These are phyloP conservation scores for Melopsittacus undulatus DNA, from an alignment of 2,797 vertebrate species.

Conservation along the genomic window DNA sequence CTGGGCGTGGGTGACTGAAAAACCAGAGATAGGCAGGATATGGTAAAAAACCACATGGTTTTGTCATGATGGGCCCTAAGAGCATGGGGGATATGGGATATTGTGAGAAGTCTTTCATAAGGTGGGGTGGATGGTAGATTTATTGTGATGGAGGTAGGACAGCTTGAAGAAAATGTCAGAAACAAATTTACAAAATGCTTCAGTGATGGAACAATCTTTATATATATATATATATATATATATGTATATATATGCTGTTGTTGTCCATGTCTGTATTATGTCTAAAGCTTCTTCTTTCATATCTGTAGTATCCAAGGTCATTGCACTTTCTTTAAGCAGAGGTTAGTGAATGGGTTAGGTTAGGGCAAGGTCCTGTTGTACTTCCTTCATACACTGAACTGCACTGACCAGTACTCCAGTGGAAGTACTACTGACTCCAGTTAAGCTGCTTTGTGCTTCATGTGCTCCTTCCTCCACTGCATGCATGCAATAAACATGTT, in stretches of 20 bases:
- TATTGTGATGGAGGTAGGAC: not conserved
- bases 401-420: not conserved
- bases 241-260: too few species aligned
- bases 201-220: not conserved
- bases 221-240: too few species aligned
- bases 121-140: not conserved
- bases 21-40: not conserved
- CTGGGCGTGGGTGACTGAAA: not conserved
- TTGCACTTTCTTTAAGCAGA: not conserved
- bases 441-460: not conserved
- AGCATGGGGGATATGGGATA: not conserved
- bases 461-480: not conserved
- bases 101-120: not conserved
- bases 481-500: not conserved
- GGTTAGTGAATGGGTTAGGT: not conserved
- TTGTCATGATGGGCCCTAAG: not conserved
- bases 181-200: not conserved
- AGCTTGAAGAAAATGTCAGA: not conserved
- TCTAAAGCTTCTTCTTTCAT: not conserved
- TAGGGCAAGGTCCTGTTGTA: not conserved
- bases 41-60: rapidly evolving
- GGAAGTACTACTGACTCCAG: not conserved
- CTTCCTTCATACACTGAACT: not conserved
- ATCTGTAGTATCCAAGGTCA: not conserved
- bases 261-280: not conserved